Evolutionary conservation across 2,888 invertebrate species (phyloP).

Genomic region (Cheilosia impressa): DNA sequence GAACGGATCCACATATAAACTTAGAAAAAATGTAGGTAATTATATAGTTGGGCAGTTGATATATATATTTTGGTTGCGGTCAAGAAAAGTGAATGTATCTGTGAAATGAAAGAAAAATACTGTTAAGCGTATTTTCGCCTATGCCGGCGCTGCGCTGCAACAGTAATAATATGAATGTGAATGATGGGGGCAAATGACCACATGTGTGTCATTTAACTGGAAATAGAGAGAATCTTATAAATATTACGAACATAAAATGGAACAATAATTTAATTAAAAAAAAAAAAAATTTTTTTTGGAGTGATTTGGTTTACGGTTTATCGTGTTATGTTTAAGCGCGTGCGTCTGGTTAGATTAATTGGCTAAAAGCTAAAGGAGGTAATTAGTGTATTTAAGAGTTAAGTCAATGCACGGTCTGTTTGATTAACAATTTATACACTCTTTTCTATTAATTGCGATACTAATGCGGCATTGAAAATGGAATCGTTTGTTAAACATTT

Average conservation of each 20-base stretch:
- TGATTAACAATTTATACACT: constrained; percentile 1
- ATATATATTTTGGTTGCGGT: not conserved
- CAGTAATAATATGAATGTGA: constrained; percentile 21
- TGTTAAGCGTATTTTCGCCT: constrained; percentile 38
- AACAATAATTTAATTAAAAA: constrained; percentile 50
- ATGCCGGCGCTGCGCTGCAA: not conserved
- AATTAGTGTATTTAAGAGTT: constrained; percentile 11
- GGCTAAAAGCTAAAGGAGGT: constrained; percentile 13
- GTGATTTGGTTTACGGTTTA: constrained; percentile 6
- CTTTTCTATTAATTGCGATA: not conserved
- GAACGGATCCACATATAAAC: constrained; percentile 11
- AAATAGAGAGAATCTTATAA: constrained; percentile 58
- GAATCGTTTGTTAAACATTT: constrained; percentile 16
- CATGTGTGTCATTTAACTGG: constrained; percentile 57
- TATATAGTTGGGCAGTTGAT: constrained; percentile 17
- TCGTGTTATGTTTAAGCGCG: constrained; percentile 20
- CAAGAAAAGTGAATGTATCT: constrained; percentile 57
- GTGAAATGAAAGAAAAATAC: constrained; percentile 33
- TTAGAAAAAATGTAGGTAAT: constrained; percentile 31
- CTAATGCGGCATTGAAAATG: constrained; percentile 15
- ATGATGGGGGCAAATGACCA: constrained; percentile 57
- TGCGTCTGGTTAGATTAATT: constrained; percentile 33
- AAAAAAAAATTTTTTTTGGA: not conserved
- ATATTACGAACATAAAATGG: constrained; percentile 59
- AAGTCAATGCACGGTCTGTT: constrained; percentile 30